These are phyloP conservation scores for Spongia lamella DNA, from an alignment of 37 sponge, comb jelly and placozoan genomes.

Conservation along the genomic window DNA sequence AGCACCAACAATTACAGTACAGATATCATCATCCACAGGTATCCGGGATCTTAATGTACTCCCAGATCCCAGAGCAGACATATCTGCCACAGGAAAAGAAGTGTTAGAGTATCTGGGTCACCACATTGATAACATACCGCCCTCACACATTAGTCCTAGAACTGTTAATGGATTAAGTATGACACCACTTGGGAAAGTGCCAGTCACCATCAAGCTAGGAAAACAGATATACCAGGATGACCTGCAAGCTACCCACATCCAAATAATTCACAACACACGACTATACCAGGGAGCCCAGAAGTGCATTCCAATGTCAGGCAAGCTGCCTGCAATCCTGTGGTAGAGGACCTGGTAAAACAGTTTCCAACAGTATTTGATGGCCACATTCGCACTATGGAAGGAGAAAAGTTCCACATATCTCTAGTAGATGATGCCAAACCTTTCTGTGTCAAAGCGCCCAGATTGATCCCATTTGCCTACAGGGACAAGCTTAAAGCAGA, in stretches of 20 bases:
- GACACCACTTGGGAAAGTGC: slow-evolving; percentile 21
- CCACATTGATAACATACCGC: slow-evolving; percentile 21
- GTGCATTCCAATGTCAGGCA: too few species aligned
- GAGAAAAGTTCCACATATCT: not conserved
- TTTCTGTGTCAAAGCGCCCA: not conserved
- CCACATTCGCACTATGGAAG: slow-evolving; percentile 1
- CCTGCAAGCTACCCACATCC: too few species aligned
- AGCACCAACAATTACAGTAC: slow-evolving; percentile 21
- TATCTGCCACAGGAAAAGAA: slow-evolving; percentile 6
- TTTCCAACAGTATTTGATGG: not conserved
- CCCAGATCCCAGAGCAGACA: slow-evolving; percentile 5
- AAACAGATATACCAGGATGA: not conserved
- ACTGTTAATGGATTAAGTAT: too few species aligned
- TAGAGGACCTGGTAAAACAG: too few species aligned
- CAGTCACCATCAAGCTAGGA: slow-evolving; percentile 6
- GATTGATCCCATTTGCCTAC: not conserved
- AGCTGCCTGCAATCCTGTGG: too few species aligned
- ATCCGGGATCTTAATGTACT: not conserved
- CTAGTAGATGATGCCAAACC: slow-evolving; percentile 7
- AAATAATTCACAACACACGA: too few species aligned
- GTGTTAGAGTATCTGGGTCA: not conserved
- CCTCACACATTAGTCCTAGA: slow-evolving; percentile 2
- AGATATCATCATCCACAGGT: slow-evolving; percentile 8
- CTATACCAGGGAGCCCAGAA: too few species aligned
- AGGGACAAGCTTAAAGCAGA: slow-evolving; percentile 11